These are phyloP conservation scores for Eleginops maclovinus DNA, from an alignment of 2,113 vertebrate genomes.

Conservation along the genomic window DNA sequence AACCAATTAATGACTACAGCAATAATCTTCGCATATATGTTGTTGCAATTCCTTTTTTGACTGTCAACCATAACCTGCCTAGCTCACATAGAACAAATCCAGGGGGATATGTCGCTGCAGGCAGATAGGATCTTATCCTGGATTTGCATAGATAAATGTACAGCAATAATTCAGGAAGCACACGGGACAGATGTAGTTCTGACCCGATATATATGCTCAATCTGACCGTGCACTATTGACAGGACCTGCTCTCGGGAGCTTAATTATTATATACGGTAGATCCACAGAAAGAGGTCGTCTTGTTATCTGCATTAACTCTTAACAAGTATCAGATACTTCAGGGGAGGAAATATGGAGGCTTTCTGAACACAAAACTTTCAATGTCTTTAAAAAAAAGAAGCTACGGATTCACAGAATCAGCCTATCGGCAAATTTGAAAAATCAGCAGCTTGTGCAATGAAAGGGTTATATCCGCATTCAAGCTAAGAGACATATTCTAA, in stretches of 20 bases:
- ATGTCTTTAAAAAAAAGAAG: conserved; percentile 74
- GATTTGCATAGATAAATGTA: conserved; percentile 81
- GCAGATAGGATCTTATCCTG: conserved; percentile 81
- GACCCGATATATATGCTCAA: conserved; percentile 63
- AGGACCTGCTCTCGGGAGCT: conserved; percentile 35
- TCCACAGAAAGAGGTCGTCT: conserved; percentile 26
- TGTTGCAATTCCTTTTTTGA: conserved; percentile 71
- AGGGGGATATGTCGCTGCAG: conserved; percentile 68
- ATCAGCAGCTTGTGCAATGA: conserved; percentile 83
- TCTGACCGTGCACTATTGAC: conserved; percentile 56
- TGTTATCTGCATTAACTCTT: conserved; percentile 39
- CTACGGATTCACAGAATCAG: conserved; percentile 78
- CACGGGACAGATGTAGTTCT: conserved; percentile 37
- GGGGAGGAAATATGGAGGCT: conserved; percentile 35
- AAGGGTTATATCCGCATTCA: conserved; percentile 85
- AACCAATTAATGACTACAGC: conserved; percentile 81
- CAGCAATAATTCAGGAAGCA: conserved; percentile 67
- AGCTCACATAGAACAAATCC: conserved; percentile 70
- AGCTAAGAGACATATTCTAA: conserved; percentile 83
- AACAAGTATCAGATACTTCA: conserved; percentile 41
- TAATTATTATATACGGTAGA: conserved; percentile 36
- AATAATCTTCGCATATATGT: conserved; percentile 78
- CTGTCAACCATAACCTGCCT: conserved; percentile 74
- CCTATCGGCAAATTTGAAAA: conserved; percentile 81
- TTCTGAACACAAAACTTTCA: conserved; percentile 69